phyloP scores from a whole-genome alignment of 2,888 invertebrate genomes.

The Thalpophila matura region DNA sequence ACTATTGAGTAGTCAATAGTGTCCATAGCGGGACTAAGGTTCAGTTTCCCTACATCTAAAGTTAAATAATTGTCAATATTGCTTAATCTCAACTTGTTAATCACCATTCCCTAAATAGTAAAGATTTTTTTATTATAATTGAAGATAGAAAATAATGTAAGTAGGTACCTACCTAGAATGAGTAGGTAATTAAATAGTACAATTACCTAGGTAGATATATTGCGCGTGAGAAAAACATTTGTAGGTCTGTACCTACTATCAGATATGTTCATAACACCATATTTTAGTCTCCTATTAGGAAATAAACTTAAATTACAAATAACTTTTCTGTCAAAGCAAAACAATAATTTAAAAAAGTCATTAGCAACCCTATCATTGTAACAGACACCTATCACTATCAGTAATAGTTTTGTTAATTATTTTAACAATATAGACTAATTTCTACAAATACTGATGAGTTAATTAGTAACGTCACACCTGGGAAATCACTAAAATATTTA shows the following conservation, averaged over 20 bases:
- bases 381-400: neutral
- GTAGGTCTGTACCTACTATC: no score
- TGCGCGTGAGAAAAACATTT: no score
- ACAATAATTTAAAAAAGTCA: neutral
- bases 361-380: neutral
- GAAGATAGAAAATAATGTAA: no score
- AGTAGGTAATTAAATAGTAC: no score
- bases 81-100: no score
- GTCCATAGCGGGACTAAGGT: neutral
- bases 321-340: neutral
- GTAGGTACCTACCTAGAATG: no score
- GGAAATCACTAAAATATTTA: neutral
- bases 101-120: no score
- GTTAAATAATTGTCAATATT: neutral
- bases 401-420: neutral
- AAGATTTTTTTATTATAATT: no score
- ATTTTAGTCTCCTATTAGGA: neutral
- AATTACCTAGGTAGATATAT: no score
- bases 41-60: neutral
- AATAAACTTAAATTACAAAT: neutral
- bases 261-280: no score
- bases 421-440: constrained; percentile 11
- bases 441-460: neutral
- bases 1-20: no score
- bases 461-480: constrained; percentile 3